A percentile compares a stretch with the other conserved stretches of the same genome.
Conservation (phyloP, 2,113 vertebrate genomes). For the Emydocephalus ijimae region DNA sequence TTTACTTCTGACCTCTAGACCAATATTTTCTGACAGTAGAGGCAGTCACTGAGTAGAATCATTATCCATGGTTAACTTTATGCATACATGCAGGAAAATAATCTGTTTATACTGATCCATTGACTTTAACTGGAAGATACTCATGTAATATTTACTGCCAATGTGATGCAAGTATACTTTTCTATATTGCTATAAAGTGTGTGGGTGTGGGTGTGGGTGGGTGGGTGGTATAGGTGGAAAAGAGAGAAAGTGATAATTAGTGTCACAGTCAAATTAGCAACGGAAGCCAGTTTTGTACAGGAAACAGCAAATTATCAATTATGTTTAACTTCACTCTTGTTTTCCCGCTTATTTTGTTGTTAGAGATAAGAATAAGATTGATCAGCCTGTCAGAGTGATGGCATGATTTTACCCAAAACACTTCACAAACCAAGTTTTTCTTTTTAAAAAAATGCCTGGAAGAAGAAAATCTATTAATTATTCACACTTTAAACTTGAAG, state of each 20-base stretch:
- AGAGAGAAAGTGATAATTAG: neutral
- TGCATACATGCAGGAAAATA: neutral
- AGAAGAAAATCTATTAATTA: neutral
- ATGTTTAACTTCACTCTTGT: neutral
- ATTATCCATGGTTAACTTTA: neutral
- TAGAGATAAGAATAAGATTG: neutral
- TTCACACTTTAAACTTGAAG: neutral
- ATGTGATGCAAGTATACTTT: neutral
- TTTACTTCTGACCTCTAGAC: neutral
- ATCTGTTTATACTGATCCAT: neutral
- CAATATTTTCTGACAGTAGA: neutral
- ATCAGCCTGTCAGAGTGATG: fast-evolving
- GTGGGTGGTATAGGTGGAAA: too few species aligned
- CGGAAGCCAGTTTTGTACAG: neutral
- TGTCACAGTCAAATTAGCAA: neutral
- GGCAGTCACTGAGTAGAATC: neutral
- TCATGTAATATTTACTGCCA: neutral
- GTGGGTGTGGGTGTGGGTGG: too few species aligned
- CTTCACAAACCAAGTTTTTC: neutral
- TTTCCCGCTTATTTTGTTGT: neutral
- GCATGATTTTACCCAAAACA: neutral
- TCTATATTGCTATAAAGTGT: neutral
- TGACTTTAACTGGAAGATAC: neutral
- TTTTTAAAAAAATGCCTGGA: neutral
- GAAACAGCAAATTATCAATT: neutral